Evolutionary conservation across 2,888 invertebrate species (phyloP).

Genomic region (Synergus itoensis): DNA sequence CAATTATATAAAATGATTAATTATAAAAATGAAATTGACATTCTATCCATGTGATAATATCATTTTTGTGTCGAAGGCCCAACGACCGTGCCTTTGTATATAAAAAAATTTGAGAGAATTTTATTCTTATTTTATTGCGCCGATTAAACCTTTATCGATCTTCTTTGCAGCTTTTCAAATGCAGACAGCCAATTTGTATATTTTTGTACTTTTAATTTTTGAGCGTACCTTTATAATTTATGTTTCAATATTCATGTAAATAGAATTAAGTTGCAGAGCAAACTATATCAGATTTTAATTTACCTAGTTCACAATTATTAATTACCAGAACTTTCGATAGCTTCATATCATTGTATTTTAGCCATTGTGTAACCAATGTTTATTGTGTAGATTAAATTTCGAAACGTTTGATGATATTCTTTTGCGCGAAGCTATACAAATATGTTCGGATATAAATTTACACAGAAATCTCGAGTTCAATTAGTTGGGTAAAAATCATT

Average conservation of each 20-base stretch:
- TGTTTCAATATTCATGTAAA: conserved; percentile 59
- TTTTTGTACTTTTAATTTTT: conserved; percentile 70
- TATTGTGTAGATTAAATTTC: conserved; percentile 2
- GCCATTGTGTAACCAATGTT: conserved; percentile 17
- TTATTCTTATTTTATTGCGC: not conserved
- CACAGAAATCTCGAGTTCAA: not conserved
- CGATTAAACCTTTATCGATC: not conserved
- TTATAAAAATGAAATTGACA: conserved; percentile 8
- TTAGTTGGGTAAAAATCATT: conserved; percentile 33
- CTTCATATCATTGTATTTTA: conserved; percentile 42
- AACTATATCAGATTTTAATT: conserved; percentile 43
- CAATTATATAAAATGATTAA: conserved; percentile 26
- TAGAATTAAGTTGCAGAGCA: conserved; percentile 54
- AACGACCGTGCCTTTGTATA: conserved; percentile 48
- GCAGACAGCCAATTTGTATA: conserved; percentile 62
- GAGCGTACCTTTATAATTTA: conserved; percentile 65
- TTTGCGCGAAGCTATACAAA: not conserved
- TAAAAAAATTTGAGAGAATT: conserved; percentile 18
- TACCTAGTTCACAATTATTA: conserved; percentile 6
- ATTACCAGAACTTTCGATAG: conserved; percentile 45
- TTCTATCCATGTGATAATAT: conserved; percentile 28
- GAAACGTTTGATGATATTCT: conserved; percentile 8
- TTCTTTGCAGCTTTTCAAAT: conserved; percentile 36
- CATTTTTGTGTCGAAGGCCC: conserved; percentile 44
- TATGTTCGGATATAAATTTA: conserved; percentile 28